phyloP scores from a whole-genome alignment of 2,888 invertebrate genomes.

The Linyphia triangularis region DNA sequence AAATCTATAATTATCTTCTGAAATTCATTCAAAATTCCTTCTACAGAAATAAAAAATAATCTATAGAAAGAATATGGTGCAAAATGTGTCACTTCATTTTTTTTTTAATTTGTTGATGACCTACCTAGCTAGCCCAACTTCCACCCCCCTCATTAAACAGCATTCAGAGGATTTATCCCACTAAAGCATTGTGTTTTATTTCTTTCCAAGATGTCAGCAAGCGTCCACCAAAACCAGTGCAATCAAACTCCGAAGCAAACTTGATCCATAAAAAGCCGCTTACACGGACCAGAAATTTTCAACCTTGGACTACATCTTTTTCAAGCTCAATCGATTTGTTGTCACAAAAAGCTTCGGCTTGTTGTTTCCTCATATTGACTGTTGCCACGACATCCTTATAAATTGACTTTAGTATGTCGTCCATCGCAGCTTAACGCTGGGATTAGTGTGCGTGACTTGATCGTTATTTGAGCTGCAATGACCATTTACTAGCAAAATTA shows the following conservation, averaged over 20 bases:
- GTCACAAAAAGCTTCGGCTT: background rate
- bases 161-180: background rate
- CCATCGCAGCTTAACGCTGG: background rate
- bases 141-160: conserved; percentile 5
- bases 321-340: conserved; percentile 43
- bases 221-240: background rate
- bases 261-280: conserved; percentile 46
- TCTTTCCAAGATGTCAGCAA: conserved; percentile 16
- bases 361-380: background rate
- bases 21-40: too few species aligned
- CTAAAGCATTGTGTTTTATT: background rate
- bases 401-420: background rate
- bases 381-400: too few species aligned
- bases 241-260: background rate
- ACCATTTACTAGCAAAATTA: too few species aligned
- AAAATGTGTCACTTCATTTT: too few species aligned
- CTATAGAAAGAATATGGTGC: too few species aligned
- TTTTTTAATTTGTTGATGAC: background rate
- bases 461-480: too few species aligned
- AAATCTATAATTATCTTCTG: too few species aligned
- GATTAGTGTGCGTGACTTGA: background rate
- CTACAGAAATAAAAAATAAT: too few species aligned
- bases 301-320: conserved; percentile 53
- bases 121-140: conserved; percentile 12
- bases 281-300: conserved; percentile 47